phyloP scores from a whole-genome alignment of 1,140 invertebrate genomes.

The Habropoda laboriosa region DNA sequence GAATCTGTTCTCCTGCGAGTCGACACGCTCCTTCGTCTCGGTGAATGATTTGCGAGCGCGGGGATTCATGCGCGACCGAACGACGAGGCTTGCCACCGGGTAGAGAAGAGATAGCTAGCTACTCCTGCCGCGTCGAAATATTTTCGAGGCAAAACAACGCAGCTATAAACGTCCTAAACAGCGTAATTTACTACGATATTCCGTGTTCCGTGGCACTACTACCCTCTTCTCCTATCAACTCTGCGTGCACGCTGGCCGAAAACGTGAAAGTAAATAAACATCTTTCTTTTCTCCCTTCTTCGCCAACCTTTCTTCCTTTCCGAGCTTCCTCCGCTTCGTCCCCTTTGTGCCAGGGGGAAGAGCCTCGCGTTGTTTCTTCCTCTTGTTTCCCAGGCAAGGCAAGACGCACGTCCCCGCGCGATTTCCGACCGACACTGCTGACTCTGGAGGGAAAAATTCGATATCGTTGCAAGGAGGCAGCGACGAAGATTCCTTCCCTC shows the following conservation, averaged over 20 bases:
- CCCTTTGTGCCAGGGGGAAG: background rate
- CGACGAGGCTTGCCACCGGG: too few relatives aligned
- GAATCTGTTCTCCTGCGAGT: conserved; percentile 7
- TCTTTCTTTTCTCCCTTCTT: too few relatives aligned
- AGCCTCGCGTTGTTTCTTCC: background rate
- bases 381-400: background rate
- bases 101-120: conserved; percentile 52
- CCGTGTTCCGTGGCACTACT: conserved; percentile 24
- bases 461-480: background rate
- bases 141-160: conserved; percentile 46
- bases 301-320: conserved; percentile 9
- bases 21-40: conserved; percentile 1
- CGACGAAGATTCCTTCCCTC: background rate
- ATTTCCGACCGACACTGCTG: background rate
- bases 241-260: background rate
- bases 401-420: background rate
- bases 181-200: conserved; percentile 63
- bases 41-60: conserved; percentile 25
- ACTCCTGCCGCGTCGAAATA: conserved; percentile 50
- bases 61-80: background rate
- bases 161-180: conserved; percentile 60
- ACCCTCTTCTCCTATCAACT: conserved; percentile 14
- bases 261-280: conserved; percentile 43
- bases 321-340: background rate
- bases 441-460: background rate